Base-by-base conservation (phyloP, 2,888 invertebrate species). In the Hemithea aestivaria region DNA sequence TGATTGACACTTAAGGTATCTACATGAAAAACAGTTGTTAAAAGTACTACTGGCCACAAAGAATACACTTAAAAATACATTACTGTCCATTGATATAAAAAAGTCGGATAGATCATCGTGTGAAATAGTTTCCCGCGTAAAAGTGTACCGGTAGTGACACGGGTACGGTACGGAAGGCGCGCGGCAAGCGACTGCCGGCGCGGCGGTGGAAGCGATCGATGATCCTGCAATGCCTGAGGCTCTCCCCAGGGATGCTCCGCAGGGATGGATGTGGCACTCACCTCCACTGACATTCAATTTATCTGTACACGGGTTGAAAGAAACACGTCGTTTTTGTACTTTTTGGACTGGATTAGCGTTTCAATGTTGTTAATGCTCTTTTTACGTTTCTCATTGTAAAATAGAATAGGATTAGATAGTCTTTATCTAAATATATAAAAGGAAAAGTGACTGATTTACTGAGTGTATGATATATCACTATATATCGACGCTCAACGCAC, bases 191-290 rank as follows among this genome's bases (percentile, higher is more conserved):
- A 82, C 84, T 84, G 81, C 16, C 16, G 16, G 16, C 16, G 16
- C 16, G 16, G 16, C 16, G 3, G 16, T 2, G 16, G 16, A 16
- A 3, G 6, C 9, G 77, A 79, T 75, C 76, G 77, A 79, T 74
- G 67, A 70, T 75, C 76, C 73, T 69, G 62, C 30, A 36, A 46
- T 40, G 54, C 56, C 56, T 57, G 56, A 58, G 56, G 58, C 54
- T 60, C 56, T 82, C 81, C 81, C 79, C 77, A 77, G 84, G 85
- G 84, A 83, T 85, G 84, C 83, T 81, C 79, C 78, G 68, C 53
- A 48, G 45, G 40, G 37, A 54, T 59, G 56, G 61, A 61, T 53
- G 52, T 43, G 61, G 45, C 48, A 45, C 29, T 38, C 12, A 23
- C 30, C 26, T 33, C 16, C 21, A 26, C 10, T 31, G 24, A 31